Evolutionary conservation across 2,888 invertebrate species (phyloP), one percentile per base, ranked within the genome.

Genomic region (Melitaea athalia): DNA sequence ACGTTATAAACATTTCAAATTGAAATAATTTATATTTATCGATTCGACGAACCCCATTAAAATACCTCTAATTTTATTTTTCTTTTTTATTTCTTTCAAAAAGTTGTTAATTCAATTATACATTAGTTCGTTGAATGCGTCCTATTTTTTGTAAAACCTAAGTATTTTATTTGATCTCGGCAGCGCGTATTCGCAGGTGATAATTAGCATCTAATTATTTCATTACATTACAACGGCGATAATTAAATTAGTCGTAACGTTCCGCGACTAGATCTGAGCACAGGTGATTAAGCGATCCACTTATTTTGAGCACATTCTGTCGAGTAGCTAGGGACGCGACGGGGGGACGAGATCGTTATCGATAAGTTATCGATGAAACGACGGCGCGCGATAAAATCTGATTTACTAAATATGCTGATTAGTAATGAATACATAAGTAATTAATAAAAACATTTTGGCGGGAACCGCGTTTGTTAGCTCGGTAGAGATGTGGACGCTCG

Each of bases 281-380:
- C 55, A 59, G 57, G 65, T 53, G 65, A 60, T 61, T 11, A 60
- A 66, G 53, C 45, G 60, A 53, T 17, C 42, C 61, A 60, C 17
- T 60, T 53, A 61, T 49, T 66, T 59, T 53, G 14, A 61, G 45
- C 53, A 60, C 43, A 24, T 55, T 55, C 66, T 52, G 50, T 66
- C 43, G 47, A 65, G 64, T 43, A 50, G 49, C 59, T 49, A 49
- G 65, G 24, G 66, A 55, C 60, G 43, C 38, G 38, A 55, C 60
- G 43, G 49, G 38, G 38, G 38, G 38, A 38, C 38, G 38, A 67
- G 70, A 67, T 70, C 50, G 53, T 67, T 70, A 67, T 70, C 70
- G 43, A 45, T 42, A 47, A 15, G 52, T 33, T 59, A 43, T 42
- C 62, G 59, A 59, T 60, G 38, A 60, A 57, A 43, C 65, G 43